Evolutionary conservation across 2,113 vertebrate genomes (phyloP).

Genomic region (Pterophyllum scalare): DNA sequence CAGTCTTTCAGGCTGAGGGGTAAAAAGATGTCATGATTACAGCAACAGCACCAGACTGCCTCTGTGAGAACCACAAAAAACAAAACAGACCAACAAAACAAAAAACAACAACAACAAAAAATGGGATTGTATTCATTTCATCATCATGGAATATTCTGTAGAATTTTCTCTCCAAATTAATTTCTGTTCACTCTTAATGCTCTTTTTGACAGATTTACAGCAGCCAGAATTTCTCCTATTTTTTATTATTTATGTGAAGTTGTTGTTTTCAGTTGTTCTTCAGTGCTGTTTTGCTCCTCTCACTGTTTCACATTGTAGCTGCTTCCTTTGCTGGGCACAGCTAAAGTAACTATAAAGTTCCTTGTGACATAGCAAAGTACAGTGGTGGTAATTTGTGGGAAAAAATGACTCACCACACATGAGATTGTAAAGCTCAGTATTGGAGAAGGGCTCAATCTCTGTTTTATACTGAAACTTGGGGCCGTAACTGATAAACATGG

Average conservation of each 20-base stretch:
- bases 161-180: not conserved
- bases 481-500: conserved; percentile 81
- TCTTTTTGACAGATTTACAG: not conserved
- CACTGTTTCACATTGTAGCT: too few relatives aligned
- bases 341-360: too few relatives aligned
- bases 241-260: not conserved
- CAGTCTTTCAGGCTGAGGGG: too few relatives aligned
- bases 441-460: conserved; percentile 77
- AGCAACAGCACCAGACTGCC: too few relatives aligned
- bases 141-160: not conserved
- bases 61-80: too few relatives aligned
- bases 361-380: too few relatives aligned
- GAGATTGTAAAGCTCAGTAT: conserved; percentile 83
- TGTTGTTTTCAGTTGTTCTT: not conserved
- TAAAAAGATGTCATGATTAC: too few relatives aligned
- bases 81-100: too few relatives aligned
- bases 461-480: conserved; percentile 73
- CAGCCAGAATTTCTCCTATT: too few relatives aligned
- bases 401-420: conserved; percentile 81
- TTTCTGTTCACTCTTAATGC: not conserved
- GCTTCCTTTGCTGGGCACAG: too few relatives aligned
- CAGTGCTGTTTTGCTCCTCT: too few relatives aligned
- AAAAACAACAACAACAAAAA: not conserved
- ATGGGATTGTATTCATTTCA: too few relatives aligned
- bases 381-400: not conserved